Evolutionary conservation across 1,140 invertebrate genomes (phyloP), one percentile per base, ranked within the genome.

Genomic region (Copidosoma floridanum): DNA sequence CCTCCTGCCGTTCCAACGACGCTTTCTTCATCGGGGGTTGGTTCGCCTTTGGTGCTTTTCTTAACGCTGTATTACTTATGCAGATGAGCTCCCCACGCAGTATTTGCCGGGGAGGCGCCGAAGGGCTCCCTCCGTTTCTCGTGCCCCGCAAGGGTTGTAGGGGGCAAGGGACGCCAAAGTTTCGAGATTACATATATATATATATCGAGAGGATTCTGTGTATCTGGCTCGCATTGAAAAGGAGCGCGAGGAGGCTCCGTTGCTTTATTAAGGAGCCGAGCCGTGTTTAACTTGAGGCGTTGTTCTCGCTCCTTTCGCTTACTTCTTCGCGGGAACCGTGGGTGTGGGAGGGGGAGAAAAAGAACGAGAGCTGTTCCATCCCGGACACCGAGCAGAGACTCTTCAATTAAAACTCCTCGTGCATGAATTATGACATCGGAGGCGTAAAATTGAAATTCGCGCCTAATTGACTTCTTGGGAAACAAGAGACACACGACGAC

Each of bases 1-100:
- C 55, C 58, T 35, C 46, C n/a, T 37, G 37, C 44, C 64, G 65
- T 65, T 64, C 57, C 48, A 32, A 26, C 58, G 43, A n/a, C 66
- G 62, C 65, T 65, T 67, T 67, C 69, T 70, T 65, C 60, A 65
- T 59, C 64, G 63, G 65, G 63, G 59, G 63, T 12, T 8, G 63
- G 53, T 44, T 65, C 65, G 71, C 69, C 71, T 74, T 77, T 73
- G 69, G 72, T 69, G 69, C 70, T 77, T 77, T 75, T 73, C 72
- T 76, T 77, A 77, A 78, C 75, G 71, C 72, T 67, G 73, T 78
- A 77, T 78, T 80, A 79, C 73, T 79, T 79, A 80, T 79, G 78
- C 75, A 80, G 72, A 80, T 80, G 75, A 78, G 29, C 6, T 73
- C 71, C 71, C 65, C 67, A 72, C 73, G 71, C 68, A 73, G 70